These are phyloP conservation scores for Porites evermanni DNA, from an alignment of 92 coral and sea anemone genomes.

Conservation along the genomic window DNA sequence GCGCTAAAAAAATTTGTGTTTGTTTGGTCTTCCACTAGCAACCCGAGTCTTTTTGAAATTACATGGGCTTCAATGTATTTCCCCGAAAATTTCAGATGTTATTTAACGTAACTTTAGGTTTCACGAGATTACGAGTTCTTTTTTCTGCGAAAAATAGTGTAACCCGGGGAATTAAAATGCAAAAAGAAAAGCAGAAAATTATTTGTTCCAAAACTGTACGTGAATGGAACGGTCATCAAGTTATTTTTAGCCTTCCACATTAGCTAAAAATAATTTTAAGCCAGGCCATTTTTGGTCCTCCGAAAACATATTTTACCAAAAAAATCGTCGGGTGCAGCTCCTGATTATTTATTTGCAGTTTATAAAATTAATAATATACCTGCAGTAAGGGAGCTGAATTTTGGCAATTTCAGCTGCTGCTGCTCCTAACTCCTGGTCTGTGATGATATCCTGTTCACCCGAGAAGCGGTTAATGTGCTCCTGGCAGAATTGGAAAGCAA, in stretches of 20 bases:
- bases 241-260: constrained; percentile 1
- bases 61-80: neutral
- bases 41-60: no score
- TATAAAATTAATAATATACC: neutral
- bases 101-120: neutral
- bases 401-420: constrained; percentile 5
- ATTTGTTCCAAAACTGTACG: neutral
- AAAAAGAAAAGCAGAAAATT: constrained; percentile 5
- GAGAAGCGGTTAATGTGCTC: no score
- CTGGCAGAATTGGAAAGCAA: neutral
- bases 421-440: constrained; percentile 16
- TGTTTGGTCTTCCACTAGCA: no score
- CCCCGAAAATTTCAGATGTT: neutral
- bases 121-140: neutral
- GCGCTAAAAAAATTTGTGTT: no score
- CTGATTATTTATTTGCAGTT: no score
- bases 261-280: constrained; percentile 2
- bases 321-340: no score
- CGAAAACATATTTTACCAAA: no score
- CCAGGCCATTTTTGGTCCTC: no score
- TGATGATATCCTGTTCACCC: neutral
- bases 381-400: constrained; percentile 28
- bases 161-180: constrained; percentile 12
- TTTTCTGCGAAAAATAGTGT: neutral
- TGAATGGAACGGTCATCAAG: constrained; percentile 12